phyloP scores from a whole-genome alignment of 2,797 vertebrate genomes.

The Phoeniculus purpureus region DNA sequence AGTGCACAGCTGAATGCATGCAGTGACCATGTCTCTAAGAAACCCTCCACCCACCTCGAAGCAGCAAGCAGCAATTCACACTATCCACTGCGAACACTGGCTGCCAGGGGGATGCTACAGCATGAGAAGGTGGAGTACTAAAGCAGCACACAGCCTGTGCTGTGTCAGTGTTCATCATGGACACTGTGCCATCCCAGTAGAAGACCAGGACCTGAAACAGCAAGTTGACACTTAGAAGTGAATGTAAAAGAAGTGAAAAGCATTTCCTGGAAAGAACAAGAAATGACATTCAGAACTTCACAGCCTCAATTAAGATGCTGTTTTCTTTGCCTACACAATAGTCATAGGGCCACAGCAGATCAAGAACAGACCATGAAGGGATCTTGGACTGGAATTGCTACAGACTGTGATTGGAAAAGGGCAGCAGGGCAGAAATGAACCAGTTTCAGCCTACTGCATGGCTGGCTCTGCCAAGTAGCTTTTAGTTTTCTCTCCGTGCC shows the following conservation, averaged over 20 bases:
- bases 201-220: slow-evolving; percentile 74
- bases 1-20: not conserved
- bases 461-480: not conserved
- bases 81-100: slow-evolving; percentile 72
- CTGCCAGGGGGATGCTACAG: slow-evolving; percentile 63
- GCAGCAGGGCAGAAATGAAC: not conserved
- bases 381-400: not conserved
- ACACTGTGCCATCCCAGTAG: slow-evolving; percentile 58
- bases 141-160: slow-evolving; percentile 67
- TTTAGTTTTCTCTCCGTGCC: not conserved
- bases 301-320: not conserved
- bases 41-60: slow-evolving; percentile 62
- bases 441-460: not conserved
- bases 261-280: not conserved
- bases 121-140: slow-evolving; percentile 20
- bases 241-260: not conserved
- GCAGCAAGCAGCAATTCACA: slow-evolving; percentile 57
- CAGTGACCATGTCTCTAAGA: not conserved
- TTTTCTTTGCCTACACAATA: not conserved
- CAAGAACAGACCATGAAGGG: not conserved
- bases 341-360: not conserved
- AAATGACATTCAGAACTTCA: not conserved
- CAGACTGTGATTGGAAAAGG: not conserved
- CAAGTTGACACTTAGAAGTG: not conserved
- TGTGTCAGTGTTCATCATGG: slow-evolving; percentile 69